phyloP scores from a whole-genome alignment of 2,797 vertebrate species.

The Platalea minor region DNA sequence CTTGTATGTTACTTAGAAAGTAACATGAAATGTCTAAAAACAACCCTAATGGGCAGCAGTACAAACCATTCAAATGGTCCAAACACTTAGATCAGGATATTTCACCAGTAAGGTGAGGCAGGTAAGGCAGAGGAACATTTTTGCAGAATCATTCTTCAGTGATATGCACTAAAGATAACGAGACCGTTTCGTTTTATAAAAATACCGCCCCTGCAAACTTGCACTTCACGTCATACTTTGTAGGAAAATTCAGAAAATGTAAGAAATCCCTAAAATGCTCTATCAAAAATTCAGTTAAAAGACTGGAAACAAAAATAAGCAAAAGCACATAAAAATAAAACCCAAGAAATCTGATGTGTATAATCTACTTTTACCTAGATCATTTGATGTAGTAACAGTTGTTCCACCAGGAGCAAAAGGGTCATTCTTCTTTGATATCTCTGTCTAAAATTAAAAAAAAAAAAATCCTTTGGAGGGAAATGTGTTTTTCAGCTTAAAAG shows the following conservation, averaged over 20 bases:
- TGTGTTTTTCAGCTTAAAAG: slow-evolving; percentile 6
- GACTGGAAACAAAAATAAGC: neutral
- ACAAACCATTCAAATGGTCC: neutral
- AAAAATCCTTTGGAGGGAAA: slow-evolving; percentile 23
- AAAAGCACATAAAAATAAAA: neutral
- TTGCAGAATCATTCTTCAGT: neutral
- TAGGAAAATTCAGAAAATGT: neutral
- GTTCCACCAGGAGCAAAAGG: slow-evolving; percentile 97
- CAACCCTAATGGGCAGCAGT: neutral
- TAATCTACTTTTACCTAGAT: slow-evolving; percentile 80
- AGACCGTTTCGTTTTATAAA: neutral
- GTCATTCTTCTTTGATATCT: slow-evolving; percentile 83
- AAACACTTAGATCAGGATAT: neutral
- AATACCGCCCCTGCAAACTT: neutral
- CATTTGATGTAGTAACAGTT: slow-evolving; percentile 81
- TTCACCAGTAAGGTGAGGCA: neutral
- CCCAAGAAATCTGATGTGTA: neutral
- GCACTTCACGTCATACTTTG: neutral
- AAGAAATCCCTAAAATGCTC: neutral
- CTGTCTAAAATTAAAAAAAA: slow-evolving; percentile 79
- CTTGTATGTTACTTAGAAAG: neutral
- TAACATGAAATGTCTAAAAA: neutral
- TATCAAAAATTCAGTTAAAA: neutral
- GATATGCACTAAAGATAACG: neutral
- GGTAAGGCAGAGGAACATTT: neutral